Evolutionary conservation across 2,888 invertebrate species (phyloP), one percentile per base, ranked within the genome.

Genomic region (Dorcus parallelipipedus): DNA sequence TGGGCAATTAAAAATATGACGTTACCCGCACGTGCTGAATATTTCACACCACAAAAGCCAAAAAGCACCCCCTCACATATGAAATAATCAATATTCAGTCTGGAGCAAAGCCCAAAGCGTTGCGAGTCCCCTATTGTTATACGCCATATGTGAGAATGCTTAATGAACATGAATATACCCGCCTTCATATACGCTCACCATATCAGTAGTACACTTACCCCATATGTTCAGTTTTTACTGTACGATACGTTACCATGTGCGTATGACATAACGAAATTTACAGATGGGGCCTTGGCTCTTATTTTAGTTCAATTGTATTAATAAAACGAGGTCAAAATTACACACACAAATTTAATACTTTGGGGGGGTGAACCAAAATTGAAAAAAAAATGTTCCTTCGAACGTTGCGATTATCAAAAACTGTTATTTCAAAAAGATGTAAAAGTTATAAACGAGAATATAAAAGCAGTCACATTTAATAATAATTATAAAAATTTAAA

Each of bases 81-180:
- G 33, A 41, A 52, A 50, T 60, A 60, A 65, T 60, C 60, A 63
- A 59, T 60, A 55, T 63, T 58, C 61, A 56, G 56, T 59, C 52
- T 61, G 50, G 62, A 58, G 58, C 56, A 58, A 55, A 58, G 58
- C 64, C 64, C 64, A 51, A 45, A 61, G 55, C 53, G 52, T 62
- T 53, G 49, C 51, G 50, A 59, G 60, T 63, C 64, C 64, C 64
- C 64, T 59, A 63, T 65, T 60, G 63, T 62, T 57, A 54, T 55
- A 43, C 60, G 60, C 65, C 65, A 65, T 65, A 65, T 65, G 65
- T 62, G 64, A 64, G 60, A 62, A 58, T 61, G 60, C 56, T 58
- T 60, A 59, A 61, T 58, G 58, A 62, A 64, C 61, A 62, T 61
- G 64, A 64, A 64, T 62, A 57, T 56, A 56, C 59, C 62, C 62